Base-by-base conservation (phyloP, 2,888 invertebrate species). In the Mimachlamys varia region DNA sequence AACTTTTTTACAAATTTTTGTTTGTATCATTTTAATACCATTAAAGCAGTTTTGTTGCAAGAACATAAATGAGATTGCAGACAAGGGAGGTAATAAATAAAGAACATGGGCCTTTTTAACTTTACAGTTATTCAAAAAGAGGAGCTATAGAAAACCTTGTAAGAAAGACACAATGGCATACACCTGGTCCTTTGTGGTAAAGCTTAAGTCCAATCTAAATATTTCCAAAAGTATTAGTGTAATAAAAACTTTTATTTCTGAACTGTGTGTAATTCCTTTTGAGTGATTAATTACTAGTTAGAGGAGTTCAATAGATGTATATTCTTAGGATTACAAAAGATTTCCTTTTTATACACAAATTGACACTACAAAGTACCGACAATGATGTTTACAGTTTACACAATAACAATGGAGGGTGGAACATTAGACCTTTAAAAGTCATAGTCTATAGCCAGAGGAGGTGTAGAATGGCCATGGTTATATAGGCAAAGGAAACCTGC, bases 301-400 rank as follows among this genome's bases (percentile, higher is more conserved):
- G 22, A 12, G 76, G 76, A 76, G 76, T 33, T 76, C 5, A 76
- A 76, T 76, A 76, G 33, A 76, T 27, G 76, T 76, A 33, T 76
- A 76, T 76, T 76, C 76, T 76, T 27, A 27, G 27, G 76, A 76
- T 76, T 76, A 76, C 33, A 76, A 76, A 76, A 33, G 76, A 76
- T 76, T 76, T 76, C 76, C 76, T 15, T 76, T 76, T 76, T 76
- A 76, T 76, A 76, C 7, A 76, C 76, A 76, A 76, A 76, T 76
- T 76, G 76, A 76, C 76, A 76, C 76, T 76, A 76, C 22, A 76
- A 19, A 10, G 76, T 76, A 76, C 22, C 27, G 27, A 76, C 33
- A 76, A 33, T 33, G 15, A 19, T 76, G 76, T 76, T 76, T 76
- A 76, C 17, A 76, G 76, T 76, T 22, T 13, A 76, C 27, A 27